Conservation (phyloP, 2,113 vertebrate genomes). For the Oxyura jamaicensis region DNA sequence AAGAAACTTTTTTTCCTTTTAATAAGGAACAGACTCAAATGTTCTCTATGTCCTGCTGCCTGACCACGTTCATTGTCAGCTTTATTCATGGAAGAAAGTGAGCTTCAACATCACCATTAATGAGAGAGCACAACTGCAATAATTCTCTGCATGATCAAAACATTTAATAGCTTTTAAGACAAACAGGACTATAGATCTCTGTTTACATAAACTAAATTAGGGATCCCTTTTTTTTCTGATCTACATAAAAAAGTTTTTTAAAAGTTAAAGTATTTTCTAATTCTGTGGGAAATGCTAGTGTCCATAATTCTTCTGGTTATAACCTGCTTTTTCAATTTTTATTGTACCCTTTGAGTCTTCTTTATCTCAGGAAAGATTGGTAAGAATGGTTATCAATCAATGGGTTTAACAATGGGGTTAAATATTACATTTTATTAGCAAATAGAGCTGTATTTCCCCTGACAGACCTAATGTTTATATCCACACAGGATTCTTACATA, state of each 20-base stretch:
- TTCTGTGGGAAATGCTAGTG: not conserved
- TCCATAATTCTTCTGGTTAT: not conserved
- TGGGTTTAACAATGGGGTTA: not conserved
- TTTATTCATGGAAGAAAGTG: conserved; percentile 14
- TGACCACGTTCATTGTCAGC: not conserved
- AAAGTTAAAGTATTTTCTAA: not conserved
- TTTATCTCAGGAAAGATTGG: not conserved
- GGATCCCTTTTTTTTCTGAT: not conserved
- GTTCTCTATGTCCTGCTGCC: not conserved
- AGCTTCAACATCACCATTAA: not conserved
- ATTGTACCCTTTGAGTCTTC: not conserved
- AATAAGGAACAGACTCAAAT: conserved; percentile 8
- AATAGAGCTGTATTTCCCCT: not conserved
- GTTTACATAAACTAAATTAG: not conserved
- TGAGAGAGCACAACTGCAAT: not conserved
- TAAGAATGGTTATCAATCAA: not conserved
- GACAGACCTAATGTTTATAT: not conserved
- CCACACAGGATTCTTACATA: not conserved
- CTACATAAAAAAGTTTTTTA: not conserved
- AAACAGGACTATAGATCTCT: not conserved
- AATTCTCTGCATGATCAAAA: not conserved
- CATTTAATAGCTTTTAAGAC: not conserved
- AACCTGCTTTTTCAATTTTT: not conserved
- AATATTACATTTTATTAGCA: not conserved
- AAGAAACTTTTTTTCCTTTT: not conserved